Evolutionary conservation across 2,797 vertebrate genomes (phyloP).

Genomic region (Manis pentadactyla): DNA sequence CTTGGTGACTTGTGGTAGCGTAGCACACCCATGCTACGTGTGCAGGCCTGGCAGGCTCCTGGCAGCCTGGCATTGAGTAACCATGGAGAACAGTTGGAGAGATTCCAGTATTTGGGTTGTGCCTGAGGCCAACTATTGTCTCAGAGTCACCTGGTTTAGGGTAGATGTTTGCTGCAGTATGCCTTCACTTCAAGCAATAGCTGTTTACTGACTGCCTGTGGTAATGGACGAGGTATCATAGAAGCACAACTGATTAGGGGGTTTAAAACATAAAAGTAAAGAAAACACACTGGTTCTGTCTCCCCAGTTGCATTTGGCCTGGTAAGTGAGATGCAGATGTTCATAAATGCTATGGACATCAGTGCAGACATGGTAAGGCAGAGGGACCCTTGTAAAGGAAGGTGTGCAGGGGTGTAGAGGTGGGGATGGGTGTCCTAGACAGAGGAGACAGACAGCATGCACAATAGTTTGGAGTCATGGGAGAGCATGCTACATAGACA

Average conservation of each 20-base stretch:
- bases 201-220: background rate
- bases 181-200: background rate
- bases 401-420: rapidly evolving
- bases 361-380: rapidly evolving
- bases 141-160: conserved; percentile 37
- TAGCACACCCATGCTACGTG: background rate
- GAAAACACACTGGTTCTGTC: background rate
- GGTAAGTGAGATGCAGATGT: no score
- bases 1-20: background rate
- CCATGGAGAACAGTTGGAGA: background rate
- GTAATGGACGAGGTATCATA: background rate
- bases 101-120: background rate
- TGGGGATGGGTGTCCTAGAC: background rate
- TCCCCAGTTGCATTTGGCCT: rapidly evolving
- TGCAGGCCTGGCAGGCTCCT: background rate
- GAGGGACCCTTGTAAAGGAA: background rate
- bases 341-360: background rate
- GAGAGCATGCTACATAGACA: rapidly evolving
- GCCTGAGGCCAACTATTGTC: background rate
- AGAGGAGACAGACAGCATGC: rapidly evolving
- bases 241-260: background rate
- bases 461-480: background rate
- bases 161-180: background rate
- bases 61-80: background rate
- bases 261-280: background rate